Evolutionary conservation across 2,797 vertebrate genomes (phyloP).

Genomic region (Poecilia wingei): DNA sequence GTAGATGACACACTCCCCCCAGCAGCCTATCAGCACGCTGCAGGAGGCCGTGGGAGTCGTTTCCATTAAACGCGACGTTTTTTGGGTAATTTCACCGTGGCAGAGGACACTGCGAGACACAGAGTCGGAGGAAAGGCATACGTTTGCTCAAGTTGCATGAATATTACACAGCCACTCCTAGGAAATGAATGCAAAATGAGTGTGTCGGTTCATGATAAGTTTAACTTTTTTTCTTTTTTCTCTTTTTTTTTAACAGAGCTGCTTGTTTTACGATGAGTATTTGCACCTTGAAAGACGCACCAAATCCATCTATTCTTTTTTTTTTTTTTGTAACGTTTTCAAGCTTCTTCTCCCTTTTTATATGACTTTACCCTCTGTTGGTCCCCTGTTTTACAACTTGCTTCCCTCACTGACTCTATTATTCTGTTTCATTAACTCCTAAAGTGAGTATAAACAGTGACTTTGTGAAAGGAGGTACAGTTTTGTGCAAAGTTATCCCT

Average conservation of each 20-base stretch:
- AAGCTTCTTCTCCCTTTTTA: not conserved
- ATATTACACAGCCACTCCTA: slow-evolving; percentile 63
- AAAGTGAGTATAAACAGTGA: not conserved
- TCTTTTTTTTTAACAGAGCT: slow-evolving; percentile 20
- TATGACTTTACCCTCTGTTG: not conserved
- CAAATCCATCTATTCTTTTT: slow-evolving; percentile 21
- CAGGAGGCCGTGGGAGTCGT: slow-evolving; percentile 69
- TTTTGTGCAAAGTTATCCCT: not conserved
- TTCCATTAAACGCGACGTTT: slow-evolving; percentile 65
- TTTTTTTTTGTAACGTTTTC: not conserved
- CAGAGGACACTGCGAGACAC: slow-evolving; percentile 68
- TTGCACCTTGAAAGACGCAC: slow-evolving; percentile 56
- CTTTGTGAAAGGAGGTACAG: not conserved
- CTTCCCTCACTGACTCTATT: not conserved
- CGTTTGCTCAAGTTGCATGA: slow-evolving; percentile 51
- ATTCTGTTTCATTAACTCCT: not conserved
- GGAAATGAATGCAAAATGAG: slow-evolving; percentile 55
- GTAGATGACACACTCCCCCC: slow-evolving; percentile 72
- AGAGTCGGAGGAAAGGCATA: slow-evolving; percentile 16
- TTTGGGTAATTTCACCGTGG: slow-evolving; percentile 69
- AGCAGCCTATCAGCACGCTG: slow-evolving; percentile 63
- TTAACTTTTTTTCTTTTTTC: slow-evolving; percentile 20
- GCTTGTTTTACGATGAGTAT: slow-evolving; percentile 45
- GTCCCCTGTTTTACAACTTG: not conserved
- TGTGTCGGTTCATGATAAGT: slow-evolving; percentile 65